phyloP scores from a whole-genome alignment of 2,888 invertebrate genomes.

The Oscheius sp. region DNA sequence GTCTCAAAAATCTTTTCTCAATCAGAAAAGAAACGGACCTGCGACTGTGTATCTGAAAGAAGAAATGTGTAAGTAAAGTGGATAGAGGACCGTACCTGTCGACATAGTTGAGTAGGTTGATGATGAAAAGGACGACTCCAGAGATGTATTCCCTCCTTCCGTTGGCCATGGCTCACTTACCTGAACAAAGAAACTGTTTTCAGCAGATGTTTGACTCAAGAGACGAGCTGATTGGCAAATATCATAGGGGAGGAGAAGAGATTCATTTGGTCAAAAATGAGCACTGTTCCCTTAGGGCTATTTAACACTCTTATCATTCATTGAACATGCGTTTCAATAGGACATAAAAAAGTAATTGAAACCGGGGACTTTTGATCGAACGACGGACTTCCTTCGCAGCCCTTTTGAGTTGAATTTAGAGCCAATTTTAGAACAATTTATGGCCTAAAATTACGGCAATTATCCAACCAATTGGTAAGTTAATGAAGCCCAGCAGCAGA shows the following conservation, averaged over 20 bases:
- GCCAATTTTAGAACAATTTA: too few relatives aligned
- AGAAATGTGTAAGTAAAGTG: slow-evolving; percentile 94
- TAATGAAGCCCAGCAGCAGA: too few relatives aligned
- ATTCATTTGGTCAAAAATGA: too few relatives aligned
- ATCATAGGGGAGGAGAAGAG: too few relatives aligned
- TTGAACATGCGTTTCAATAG: background rate
- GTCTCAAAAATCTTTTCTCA: background rate
- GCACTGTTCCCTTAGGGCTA: background rate
- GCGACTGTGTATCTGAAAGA: slow-evolving; percentile 97
- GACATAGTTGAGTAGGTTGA: slow-evolving; percentile 98
- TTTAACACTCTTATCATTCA: background rate
- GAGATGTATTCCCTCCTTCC: slow-evolving; percentile 40
- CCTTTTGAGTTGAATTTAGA: too few relatives aligned
- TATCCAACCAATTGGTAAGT: too few relatives aligned
- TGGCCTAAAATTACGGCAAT: too few relatives aligned
- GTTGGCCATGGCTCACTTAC: slow-evolving; percentile 41
- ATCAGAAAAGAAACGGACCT: slow-evolving; percentile 76
- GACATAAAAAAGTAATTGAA: background rate
- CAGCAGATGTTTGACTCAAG: background rate
- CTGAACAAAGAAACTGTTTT: background rate
- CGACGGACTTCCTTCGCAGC: too few relatives aligned
- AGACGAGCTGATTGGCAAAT: background rate
- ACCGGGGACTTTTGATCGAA: too few relatives aligned
- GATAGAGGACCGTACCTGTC: slow-evolving; percentile 83
- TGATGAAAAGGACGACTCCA: slow-evolving; percentile 75